Percentiles rank a stretch among this genome's conserved stretches.
phyloP scores from a whole-genome alignment of 2,797 vertebrate species.

The Oreochromis mossambicus region DNA sequence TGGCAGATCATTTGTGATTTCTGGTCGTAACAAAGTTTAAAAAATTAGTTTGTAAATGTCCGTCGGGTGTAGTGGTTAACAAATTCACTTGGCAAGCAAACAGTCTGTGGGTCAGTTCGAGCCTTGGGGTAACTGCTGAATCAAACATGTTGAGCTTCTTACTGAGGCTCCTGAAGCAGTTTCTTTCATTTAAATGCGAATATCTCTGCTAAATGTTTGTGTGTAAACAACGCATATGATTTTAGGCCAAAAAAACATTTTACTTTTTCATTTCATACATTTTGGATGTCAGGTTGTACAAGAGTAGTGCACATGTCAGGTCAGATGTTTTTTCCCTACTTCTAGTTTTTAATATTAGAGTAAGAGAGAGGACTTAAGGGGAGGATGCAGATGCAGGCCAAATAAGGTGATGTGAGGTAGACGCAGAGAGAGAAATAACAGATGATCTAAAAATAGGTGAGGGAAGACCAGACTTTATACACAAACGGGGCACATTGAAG shows the following conservation, averaged over 20 bases:
- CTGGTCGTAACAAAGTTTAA: not conserved
- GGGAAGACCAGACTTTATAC: not conserved
- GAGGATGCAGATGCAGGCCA: not conserved
- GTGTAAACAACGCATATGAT: not conserved
- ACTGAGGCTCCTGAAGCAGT: not conserved
- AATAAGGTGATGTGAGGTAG: not conserved
- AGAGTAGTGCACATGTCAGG: fast-evolving
- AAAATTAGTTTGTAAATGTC: not conserved
- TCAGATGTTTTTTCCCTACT: fast-evolving
- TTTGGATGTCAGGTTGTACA: not conserved
- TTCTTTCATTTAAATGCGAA: not conserved
- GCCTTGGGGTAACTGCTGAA: not conserved
- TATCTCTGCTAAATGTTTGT: not conserved
- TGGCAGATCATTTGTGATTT: not conserved
- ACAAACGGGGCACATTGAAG: not conserved
- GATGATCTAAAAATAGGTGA: not conserved
- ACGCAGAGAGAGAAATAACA: not conserved
- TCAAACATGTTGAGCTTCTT: not conserved
- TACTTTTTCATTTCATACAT: not conserved
- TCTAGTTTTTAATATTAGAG: not conserved
- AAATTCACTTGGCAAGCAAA: not conserved
- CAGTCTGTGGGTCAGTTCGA: not conserved
- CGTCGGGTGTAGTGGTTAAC: not conserved
- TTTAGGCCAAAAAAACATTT: not conserved
- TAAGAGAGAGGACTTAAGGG: not conserved